A percentile compares a stretch with the other conserved stretches of the same genome.
phyloP scores from a whole-genome alignment of 2,888 invertebrate species.

The Oligia fasciuncula region DNA sequence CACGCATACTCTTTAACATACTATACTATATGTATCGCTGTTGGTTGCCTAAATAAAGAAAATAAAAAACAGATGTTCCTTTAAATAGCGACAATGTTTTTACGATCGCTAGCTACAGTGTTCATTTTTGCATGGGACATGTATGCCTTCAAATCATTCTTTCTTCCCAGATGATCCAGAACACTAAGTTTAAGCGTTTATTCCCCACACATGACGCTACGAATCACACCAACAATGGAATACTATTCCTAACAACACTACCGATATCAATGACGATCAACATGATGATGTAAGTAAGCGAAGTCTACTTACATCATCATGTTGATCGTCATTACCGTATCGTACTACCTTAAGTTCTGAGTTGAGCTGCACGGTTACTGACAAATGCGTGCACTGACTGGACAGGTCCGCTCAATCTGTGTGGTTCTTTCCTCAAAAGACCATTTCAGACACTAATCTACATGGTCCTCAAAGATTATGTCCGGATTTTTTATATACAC shows the following conservation, averaged over 20 bases:
- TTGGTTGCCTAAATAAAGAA: not conserved
- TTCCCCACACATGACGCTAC: not conserved
- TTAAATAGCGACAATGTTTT: not conserved
- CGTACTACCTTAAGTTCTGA: too few species aligned
- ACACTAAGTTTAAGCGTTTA: not conserved
- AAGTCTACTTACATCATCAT: too few species aligned
- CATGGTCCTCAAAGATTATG: too few species aligned
- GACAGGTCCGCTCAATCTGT: too few species aligned
- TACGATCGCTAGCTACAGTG: not conserved
- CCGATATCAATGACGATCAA: too few species aligned
- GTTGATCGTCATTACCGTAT: too few species aligned
- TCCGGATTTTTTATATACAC: too few species aligned
- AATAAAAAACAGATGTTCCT: not conserved
- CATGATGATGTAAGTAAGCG: slow-evolving; percentile 1
- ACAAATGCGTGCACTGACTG: too few species aligned
- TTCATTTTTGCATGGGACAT: not conserved
- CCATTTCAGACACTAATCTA: too few species aligned
- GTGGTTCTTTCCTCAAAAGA: too few species aligned
- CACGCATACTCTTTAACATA: not conserved
- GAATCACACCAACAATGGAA: too few species aligned
- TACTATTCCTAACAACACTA: not conserved
- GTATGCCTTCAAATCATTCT: not conserved
- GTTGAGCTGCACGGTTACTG: too few species aligned
- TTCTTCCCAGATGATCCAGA: not conserved
- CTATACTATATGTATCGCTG: not conserved